Evolutionary conservation across 2,113 vertebrate genomes (phyloP).

Genomic region (Sterrhoptilus dennistouni): DNA sequence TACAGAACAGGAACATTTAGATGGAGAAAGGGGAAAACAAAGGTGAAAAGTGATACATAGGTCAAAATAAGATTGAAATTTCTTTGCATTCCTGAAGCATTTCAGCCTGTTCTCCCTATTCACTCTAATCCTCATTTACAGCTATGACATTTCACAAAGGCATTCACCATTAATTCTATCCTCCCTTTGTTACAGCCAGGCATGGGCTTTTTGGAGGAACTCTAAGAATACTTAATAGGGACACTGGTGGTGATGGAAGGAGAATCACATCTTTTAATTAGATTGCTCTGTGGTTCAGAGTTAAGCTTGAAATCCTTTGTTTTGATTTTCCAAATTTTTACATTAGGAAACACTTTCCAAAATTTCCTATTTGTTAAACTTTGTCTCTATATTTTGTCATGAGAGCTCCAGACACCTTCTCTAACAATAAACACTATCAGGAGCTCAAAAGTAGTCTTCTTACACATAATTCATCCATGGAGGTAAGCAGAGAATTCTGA

Average conservation of each 20-base stretch:
- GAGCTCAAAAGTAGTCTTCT: not conserved
- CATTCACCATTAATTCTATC: not conserved
- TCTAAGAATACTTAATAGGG: not conserved
- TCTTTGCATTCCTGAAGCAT: not conserved
- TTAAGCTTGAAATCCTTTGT: not conserved
- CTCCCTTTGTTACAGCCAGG: not conserved
- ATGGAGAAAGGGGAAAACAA: not conserved
- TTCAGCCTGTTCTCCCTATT: not conserved
- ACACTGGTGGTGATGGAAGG: not conserved
- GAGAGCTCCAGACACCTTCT: not conserved
- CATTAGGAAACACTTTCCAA: not conserved
- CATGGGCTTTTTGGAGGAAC: not conserved
- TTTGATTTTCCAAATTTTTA: not conserved
- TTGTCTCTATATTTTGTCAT: not conserved
- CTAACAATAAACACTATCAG: not conserved
- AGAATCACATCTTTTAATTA: not conserved
- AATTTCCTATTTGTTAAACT: not conserved
- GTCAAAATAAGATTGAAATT: not conserved
- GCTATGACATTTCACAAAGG: not conserved
- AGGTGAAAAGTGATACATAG: not conserved
- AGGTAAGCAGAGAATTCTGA: not conserved
- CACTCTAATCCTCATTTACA: not conserved
- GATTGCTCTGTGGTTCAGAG: not conserved
- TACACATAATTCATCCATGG: not conserved
- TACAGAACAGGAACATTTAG: not conserved